A percentile compares a stretch with the other conserved stretches of the same genome.
These are phyloP conservation scores for Halictus rubicundus DNA, from an alignment of 1,140 invertebrate species.

Conservation along the genomic window DNA sequence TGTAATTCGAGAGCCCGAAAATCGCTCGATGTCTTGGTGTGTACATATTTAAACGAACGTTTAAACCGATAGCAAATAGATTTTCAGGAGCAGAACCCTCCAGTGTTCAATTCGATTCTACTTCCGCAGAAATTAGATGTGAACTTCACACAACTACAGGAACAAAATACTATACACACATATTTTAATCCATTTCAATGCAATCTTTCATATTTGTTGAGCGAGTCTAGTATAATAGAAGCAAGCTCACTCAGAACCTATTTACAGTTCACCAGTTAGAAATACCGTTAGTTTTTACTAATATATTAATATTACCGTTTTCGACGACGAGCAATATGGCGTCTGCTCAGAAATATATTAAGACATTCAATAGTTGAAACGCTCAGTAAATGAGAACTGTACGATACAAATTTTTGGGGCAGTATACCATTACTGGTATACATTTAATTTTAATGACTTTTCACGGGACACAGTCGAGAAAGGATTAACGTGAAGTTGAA, in stretches of 20 bases:
- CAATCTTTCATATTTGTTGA: constrained; percentile 25
- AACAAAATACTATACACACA: constrained; percentile 8
- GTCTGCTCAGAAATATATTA: background rate
- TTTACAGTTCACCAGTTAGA: constrained; percentile 21
- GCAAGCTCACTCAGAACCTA: constrained; percentile 16
- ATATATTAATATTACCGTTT: constrained; percentile 21
- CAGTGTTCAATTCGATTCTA: constrained; percentile 33
- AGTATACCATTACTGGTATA: background rate
- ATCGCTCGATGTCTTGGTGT: constrained; percentile 42
- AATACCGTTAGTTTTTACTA: constrained; percentile 22
- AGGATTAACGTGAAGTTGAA: constrained; percentile 30
- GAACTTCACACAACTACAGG: background rate
- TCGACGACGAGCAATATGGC: constrained; percentile 1
- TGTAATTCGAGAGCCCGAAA: constrained; percentile 12
- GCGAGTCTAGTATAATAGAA: background rate
- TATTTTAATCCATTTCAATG: constrained; percentile 29
- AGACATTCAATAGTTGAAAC: background rate
- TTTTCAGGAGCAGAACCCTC: constrained; percentile 23
- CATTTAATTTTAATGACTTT: constrained; percentile 5
- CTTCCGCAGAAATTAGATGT: constrained; percentile 31
- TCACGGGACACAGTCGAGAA: constrained; percentile 27
- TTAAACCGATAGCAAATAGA: constrained; percentile 44
- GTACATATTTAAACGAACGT: constrained; percentile 55
- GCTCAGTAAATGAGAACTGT: background rate
- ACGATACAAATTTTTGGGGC: background rate